A percentile compares a stretch with the other conserved stretches of the same genome.
Conservation (phyloP, 2,113 vertebrate genomes). For the Ochotona curzoniae region DNA sequence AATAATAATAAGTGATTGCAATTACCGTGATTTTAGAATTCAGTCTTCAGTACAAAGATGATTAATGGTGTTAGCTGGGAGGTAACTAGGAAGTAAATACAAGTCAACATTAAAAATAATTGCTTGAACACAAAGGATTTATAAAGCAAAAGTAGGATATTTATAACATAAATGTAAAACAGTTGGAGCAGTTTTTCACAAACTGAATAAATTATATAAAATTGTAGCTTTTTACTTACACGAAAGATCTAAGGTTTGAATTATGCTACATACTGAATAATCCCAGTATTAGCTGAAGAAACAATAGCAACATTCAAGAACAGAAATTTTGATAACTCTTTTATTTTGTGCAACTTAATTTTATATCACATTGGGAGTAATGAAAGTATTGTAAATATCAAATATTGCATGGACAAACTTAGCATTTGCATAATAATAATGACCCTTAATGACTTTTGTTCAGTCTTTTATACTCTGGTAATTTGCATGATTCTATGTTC, state of each 20-base stretch:
- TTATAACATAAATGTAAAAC: constrained; percentile 25
- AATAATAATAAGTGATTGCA: background rate
- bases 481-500: constrained; percentile 83
- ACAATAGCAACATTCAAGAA: constrained; percentile 27
- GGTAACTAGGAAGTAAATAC: constrained; percentile 6
- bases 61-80: background rate
- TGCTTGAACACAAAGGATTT: background rate
- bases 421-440: constrained; percentile 60
- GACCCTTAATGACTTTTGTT: constrained; percentile 62
- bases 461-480: constrained; percentile 65
- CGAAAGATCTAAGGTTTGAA: constrained; percentile 27
- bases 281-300: constrained; percentile 49
- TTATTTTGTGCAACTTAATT: constrained; percentile 69
- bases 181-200: constrained; percentile 16
- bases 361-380: constrained; percentile 61
- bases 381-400: constrained; percentile 80
- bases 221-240: constrained; percentile 12
- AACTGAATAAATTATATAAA: background rate
- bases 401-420: constrained; percentile 86
- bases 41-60: background rate
- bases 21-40: constrained; percentile 7
- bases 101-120: constrained; percentile 46
- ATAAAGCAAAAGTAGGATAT: background rate
- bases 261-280: constrained; percentile 35
- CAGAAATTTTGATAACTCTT: constrained; percentile 53